Conservation (phyloP, 2,888 invertebrate genomes). For the Ophonus ardosiacus region DNA sequence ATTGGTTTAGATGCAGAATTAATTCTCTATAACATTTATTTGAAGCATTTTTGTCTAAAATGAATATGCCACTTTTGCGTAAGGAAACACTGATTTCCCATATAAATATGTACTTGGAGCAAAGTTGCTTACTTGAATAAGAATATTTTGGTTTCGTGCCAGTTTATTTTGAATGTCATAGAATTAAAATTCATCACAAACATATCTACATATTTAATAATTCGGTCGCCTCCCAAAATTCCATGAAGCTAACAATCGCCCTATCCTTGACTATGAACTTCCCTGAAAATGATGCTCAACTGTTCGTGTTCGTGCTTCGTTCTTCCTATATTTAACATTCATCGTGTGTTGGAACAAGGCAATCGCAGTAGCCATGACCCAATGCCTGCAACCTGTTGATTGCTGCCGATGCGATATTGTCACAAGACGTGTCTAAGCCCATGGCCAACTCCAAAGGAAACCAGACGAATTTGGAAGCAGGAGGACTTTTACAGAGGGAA, state of each 20-base stretch:
- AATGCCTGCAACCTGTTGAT: neutral
- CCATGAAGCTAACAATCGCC: neutral
- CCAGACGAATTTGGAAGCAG: neutral
- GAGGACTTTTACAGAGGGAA: neutral
- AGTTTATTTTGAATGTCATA: too few species aligned
- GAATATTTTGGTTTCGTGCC: too few species aligned
- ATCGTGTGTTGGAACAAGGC: neutral
- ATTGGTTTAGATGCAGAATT: too few species aligned
- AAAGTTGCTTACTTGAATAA: too few species aligned
- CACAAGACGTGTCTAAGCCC: neutral
- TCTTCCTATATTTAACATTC: neutral
- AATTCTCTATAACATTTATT: too few species aligned
- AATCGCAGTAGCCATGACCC: neutral
- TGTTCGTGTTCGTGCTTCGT: neutral
- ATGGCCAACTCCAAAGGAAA: neutral
- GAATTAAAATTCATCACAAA: too few species aligned
- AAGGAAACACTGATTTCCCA: too few species aligned
- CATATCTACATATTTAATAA: too few species aligned
- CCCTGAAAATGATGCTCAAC: neutral
- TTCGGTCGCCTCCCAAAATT: neutral
- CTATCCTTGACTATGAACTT: slow-evolving; percentile 27
- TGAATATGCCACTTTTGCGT: too few species aligned
- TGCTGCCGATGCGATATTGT: neutral
- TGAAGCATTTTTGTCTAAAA: too few species aligned
- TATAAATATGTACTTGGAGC: too few species aligned